Evolutionary conservation across 2,113 vertebrate genomes (phyloP), one percentile per base, ranked within the genome.

Genomic region (Asarcornis scutulata): DNA sequence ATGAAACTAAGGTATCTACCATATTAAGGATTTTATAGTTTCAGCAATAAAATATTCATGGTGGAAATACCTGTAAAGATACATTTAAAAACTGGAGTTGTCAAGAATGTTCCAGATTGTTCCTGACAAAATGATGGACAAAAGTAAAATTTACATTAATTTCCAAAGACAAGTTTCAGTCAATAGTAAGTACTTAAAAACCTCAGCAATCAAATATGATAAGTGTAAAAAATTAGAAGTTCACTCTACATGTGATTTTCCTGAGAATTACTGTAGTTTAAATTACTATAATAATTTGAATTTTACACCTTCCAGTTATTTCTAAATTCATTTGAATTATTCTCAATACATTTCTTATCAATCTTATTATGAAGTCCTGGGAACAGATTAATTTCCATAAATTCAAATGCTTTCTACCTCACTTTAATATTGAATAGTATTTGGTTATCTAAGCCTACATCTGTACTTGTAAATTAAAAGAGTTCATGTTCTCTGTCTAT

Each of bases 381-480:
- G 31, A 95, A 95, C 23, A 85, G 78, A 82, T 92, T 89, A 79
- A 80, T 94, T 92, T 92, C 86, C 63, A 89, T 68, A 91, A 84
- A 84, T 85, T 68, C 84, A 91, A 96, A 77, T 78, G 31, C 73
- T 92, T 93, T 81, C 32, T 5, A 86, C 25, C 27, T 86, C 29
- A 67, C n/a, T 88, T 77, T 84, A 93, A 86, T 83, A 88, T 34
- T 86, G 36, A 88, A 88, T 63, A 67, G 4, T 21, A 71, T 83
- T 77, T 86, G 27, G 29, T 74, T 93, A 68, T 85, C 90, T 88
- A 87, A 91, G 14, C 32, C 34, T 79, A 76, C 58, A 87, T 89
- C 50, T 85, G 48, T 60, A 89, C 62, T 76, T 85, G 74, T 53
- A 88, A 94, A 83, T 83, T 83, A 73, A 69, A 64, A 88, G 17